Base-by-base conservation (phyloP, 1,140 invertebrate species). In the Halesus radiatus region DNA sequence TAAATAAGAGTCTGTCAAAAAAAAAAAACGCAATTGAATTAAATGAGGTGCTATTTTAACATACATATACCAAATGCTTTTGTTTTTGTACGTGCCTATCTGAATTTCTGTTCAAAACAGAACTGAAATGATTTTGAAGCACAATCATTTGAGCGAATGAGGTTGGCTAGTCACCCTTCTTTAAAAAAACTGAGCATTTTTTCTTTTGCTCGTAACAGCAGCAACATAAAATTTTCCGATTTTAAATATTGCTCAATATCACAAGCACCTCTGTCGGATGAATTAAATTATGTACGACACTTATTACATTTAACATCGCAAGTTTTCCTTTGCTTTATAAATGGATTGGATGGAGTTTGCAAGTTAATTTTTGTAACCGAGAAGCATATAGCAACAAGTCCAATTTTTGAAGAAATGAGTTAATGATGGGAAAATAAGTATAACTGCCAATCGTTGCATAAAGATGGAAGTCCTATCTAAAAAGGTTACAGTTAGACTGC, bases 211-310 rank as follows among this genome's bases (percentile, higher is more conserved):
- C 50, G 84, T 85, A 84, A 84, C 84, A 50, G 84, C 84, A 75
- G 84, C 83, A 82, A 73, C 84, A 82, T 86, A 81, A 86, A 84
- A 85, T 86, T 87, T 82, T 85, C 81, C 76, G 84, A 84, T 73
- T 85, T 86, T 83, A 86, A 81, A 85, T 85, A 80, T 84, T 85
- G 80, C 84, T 86, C 81, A 84, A 87, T 86, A 84, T 86, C 85
- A 82, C 84, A 56, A 62, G 74, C 82, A 83, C 86, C 85, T 80
- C 86, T 80, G 81, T 86, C 82, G 68, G 76, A 68, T 84, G 86
- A 80, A 84, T 75, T 84, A 84, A 85, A 85, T 73, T 84, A 83
- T 81, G 85, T 84, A 70, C 81, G 81, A 84, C 85, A 87, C 84
- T 85, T 87, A 83, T 85, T 83, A 76, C 84, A 86, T 82, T 68